These are phyloP conservation scores for Eubucco bourcierii DNA, from an alignment of 2,113 vertebrate genomes.

Conservation along the genomic window DNA sequence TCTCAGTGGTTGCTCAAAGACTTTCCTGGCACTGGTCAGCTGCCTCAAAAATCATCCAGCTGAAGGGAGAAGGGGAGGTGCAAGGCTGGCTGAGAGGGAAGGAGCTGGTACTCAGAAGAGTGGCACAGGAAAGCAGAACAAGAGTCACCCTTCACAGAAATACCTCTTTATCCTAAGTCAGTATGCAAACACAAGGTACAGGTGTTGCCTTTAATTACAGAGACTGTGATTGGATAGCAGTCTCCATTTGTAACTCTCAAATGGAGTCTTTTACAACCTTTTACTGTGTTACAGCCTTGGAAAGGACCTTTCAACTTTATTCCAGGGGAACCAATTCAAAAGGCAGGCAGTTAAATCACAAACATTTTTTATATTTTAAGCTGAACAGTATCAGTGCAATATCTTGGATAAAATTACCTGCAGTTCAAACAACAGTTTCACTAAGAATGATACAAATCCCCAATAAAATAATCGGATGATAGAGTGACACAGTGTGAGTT, in stretches of 20 bases:
- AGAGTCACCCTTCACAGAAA: background rate
- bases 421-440: background rate
- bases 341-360: background rate
- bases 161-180: background rate
- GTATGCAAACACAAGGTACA: background rate
- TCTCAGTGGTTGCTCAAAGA: background rate
- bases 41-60: background rate
- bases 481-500: background rate
- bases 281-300: background rate
- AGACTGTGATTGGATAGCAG: background rate
- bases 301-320: background rate
- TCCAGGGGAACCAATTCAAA: background rate
- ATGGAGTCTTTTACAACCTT: background rate
- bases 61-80: background rate
- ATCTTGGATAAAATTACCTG: background rate
- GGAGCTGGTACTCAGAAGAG: background rate
- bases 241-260: background rate
- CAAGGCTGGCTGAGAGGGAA: background rate
- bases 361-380: background rate
- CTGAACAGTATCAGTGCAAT: background rate
- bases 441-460: background rate
- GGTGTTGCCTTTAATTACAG: background rate
- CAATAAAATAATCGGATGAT: background rate
- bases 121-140: background rate
- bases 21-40: accelerated